A percentile compares a stretch with the other conserved stretches of the same genome.
These are phyloP conservation scores for Poeciliopsis turneri DNA, from an alignment of 2,797 vertebrate genomes.

Conservation along the genomic window DNA sequence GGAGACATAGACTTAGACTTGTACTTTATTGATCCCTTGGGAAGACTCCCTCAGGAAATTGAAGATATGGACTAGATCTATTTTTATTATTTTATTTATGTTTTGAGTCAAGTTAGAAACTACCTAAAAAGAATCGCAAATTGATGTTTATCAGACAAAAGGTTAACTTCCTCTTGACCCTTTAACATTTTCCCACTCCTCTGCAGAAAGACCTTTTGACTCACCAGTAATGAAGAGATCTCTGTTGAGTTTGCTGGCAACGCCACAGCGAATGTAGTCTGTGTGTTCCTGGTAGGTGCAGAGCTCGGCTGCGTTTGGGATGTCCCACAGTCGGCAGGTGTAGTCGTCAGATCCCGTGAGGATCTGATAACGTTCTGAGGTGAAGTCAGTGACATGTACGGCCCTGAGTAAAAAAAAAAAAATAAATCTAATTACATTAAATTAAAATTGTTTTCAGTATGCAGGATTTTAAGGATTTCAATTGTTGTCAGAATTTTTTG, in stretches of 20 bases:
- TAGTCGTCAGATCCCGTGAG: conserved; percentile 94
- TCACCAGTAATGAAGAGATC: conserved; percentile 94
- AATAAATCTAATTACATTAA: background rate
- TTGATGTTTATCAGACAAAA: background rate
- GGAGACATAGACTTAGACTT: background rate
- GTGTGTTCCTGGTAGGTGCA: conserved; percentile 86
- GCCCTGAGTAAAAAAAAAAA: conserved; percentile 76
- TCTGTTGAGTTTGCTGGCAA: conserved; percentile 89
- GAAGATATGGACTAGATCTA: background rate
- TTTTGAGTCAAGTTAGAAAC: background rate
- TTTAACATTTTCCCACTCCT: background rate
- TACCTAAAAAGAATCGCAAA: background rate
- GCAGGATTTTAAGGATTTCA: conserved; percentile 11
- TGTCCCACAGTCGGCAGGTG: conserved; percentile 91
- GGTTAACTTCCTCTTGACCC: background rate
- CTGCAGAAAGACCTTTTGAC: background rate
- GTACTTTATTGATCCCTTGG: too few species aligned
- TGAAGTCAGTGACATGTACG: conserved; percentile 90
- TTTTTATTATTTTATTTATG: background rate
- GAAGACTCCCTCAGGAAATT: too few species aligned
- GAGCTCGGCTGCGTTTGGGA: conserved; percentile 86
- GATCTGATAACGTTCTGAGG: conserved; percentile 89
- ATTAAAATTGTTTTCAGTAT: background rate
- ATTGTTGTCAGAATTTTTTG: conserved; percentile 60
- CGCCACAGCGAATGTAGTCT: conserved; percentile 93